Percentiles rank a stretch among this genome's conserved stretches.
Conservation (phyloP, 2,113 vertebrate genomes). For the Amblyornis subalaris region DNA sequence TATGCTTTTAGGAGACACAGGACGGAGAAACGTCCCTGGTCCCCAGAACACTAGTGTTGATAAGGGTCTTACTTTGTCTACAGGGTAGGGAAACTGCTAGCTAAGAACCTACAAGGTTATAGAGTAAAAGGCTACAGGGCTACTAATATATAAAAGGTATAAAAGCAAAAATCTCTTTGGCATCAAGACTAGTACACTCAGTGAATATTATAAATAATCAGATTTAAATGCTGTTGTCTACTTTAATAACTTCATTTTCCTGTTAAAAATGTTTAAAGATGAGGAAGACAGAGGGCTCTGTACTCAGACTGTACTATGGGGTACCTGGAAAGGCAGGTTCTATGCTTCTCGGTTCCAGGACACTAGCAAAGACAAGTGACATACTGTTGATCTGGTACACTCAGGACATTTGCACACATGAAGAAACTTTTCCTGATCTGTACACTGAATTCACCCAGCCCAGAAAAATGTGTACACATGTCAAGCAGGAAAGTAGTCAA, state of each 20-base stretch:
- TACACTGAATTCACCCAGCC: background rate
- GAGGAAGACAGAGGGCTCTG: background rate
- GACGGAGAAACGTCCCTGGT: too few species aligned
- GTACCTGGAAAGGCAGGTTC: background rate
- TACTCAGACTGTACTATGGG: background rate
- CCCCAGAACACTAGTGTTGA: too few species aligned
- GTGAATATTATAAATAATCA: background rate
- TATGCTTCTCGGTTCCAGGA: background rate
- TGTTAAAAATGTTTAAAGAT: background rate
- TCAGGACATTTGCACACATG: accelerated
- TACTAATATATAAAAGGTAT: too few species aligned
- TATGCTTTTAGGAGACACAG: too few species aligned
- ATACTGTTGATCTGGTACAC: background rate
- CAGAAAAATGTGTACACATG: background rate
- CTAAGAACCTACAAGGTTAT: too few species aligned
- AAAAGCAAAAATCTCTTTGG: too few species aligned
- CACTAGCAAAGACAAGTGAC: background rate
- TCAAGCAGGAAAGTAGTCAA: background rate
- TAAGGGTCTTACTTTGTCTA: too few species aligned
- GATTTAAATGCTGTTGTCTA: background rate
- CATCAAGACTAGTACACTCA: background rate
- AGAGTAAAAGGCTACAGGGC: too few species aligned
- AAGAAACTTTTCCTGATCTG: background rate
- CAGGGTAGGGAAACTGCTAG: too few species aligned
- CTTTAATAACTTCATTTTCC: background rate